A percentile compares a stretch with the other conserved stretches of the same genome.
Evolutionary conservation across 1,140 invertebrate species (phyloP).

Genomic region (Panulirus ornatus): DNA sequence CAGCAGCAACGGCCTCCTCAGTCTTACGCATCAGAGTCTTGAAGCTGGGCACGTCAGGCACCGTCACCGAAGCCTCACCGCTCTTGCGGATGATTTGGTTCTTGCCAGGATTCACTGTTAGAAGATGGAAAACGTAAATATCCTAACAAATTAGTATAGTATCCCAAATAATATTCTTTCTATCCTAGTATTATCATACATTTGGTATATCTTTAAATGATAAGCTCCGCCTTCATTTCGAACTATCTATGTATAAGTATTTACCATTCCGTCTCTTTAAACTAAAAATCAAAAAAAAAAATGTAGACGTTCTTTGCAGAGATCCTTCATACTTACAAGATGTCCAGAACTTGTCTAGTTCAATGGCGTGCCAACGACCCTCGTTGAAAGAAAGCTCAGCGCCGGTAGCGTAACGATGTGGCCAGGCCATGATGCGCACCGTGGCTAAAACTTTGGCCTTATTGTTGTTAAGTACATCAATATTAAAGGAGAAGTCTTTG

Average conservation of each 20-base stretch:
- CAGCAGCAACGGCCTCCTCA: not conserved
- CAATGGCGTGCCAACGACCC: conserved; percentile 8
- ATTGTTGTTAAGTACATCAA: conserved; percentile 6
- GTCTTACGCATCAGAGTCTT: not conserved
- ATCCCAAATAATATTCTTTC: too few relatives aligned
- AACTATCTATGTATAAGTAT: too few relatives aligned
- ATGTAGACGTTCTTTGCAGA: not conserved
- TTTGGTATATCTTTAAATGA: too few relatives aligned
- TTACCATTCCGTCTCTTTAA: not conserved
- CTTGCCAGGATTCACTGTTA: not conserved
- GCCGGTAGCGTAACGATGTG: conserved; percentile 29
- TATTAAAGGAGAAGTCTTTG: conserved; percentile 38
- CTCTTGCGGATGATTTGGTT: not conserved
- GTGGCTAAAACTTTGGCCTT: conserved; percentile 8
- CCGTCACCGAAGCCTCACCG: not conserved
- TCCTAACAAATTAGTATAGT: not conserved
- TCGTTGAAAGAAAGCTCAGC: conserved; percentile 27
- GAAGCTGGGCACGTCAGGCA: conserved; percentile 21
- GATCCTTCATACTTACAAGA: not conserved
- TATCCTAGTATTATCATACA: too few relatives aligned
- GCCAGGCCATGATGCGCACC: conserved; percentile 53
- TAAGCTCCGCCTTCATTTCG: too few relatives aligned
- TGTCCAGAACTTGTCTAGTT: not conserved
- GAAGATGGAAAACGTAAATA: not conserved
- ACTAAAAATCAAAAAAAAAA: not conserved